Percentiles rank a stretch among this genome's conserved stretches.
phyloP scores from a whole-genome alignment of 2,797 vertebrate genomes.

The Botia almorhae region DNA sequence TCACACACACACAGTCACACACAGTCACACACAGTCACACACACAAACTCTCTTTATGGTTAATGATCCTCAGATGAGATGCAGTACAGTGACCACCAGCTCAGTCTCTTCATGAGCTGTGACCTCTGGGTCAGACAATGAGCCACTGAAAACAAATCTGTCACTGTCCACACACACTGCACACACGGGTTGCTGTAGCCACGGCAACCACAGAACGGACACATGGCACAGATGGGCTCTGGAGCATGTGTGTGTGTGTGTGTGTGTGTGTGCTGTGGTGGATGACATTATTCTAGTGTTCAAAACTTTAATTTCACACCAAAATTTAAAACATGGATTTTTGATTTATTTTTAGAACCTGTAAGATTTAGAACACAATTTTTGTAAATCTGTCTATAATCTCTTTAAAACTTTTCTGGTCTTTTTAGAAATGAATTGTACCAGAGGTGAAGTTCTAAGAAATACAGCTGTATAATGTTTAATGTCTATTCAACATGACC shows the following conservation, averaged over 20 bases:
- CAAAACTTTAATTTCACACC: too few species aligned
- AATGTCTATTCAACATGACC: too few species aligned
- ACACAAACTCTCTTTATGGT: conserved; percentile 62
- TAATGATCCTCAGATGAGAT: conserved; percentile 79
- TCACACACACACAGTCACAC: conserved; percentile 15
- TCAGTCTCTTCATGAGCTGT: conserved; percentile 73
- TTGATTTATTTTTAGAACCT: too few species aligned
- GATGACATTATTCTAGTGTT: conserved; percentile 32
- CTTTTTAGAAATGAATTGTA: too few species aligned
- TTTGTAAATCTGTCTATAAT: too few species aligned
- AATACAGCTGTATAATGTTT: too few species aligned
- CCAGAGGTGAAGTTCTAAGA: too few species aligned
- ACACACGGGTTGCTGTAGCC: conserved; percentile 63
- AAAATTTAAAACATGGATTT: too few species aligned
- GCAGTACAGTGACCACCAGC: conserved; percentile 78
- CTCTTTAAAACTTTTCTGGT: too few species aligned
- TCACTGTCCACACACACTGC: conserved; percentile 43
- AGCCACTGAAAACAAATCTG: conserved; percentile 60
- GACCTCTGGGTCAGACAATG: conserved; percentile 77
- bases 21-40: conserved; percentile 47
- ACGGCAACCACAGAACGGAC: conserved; percentile 72
- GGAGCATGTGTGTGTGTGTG: conserved; percentile 51
- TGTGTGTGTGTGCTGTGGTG: conserved; percentile 3
- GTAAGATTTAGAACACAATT: too few species aligned
- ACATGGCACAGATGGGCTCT: conserved; percentile 84